Base-by-base conservation (phyloP, 2,113 vertebrate genomes). In the Ardeotis arabs region DNA sequence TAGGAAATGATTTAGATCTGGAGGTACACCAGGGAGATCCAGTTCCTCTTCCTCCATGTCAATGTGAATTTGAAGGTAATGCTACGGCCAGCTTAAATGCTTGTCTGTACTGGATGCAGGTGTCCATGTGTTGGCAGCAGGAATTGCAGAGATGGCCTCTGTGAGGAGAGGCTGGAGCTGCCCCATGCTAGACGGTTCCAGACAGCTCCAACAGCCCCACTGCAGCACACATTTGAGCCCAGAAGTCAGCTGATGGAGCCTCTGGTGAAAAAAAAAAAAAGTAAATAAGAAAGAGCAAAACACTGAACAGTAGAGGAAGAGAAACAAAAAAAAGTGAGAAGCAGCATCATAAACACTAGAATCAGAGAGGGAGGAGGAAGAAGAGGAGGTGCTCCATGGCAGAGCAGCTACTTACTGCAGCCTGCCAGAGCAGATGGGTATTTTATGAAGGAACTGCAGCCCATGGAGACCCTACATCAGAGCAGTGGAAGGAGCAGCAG, bases 1-100 rank as follows among this genome's bases (percentile, higher is more conserved):
- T 70, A 17, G 17, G 7, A 18, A 28, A 41, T 52, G 5, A 62
- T 56, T 60, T 52, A 60, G 4, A 13, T 64, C 13, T 64, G 28
- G 47, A 23, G 23, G 6, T 44, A 58, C 5, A 10, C 14, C 7
- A 1, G 0, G 1, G 4, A 18, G 25, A 72, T 2, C 3, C 19
- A 37, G 8, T 37, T 85, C 15, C 12, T 72, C 18, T 72, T 63
- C 12, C 13, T 78, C 35, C 13, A 16, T 53, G 18, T 44, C 2
- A 0, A 19, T 37, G 23, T 75, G 41, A 79, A 70, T 63, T 70
- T 3, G 1, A 47, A 84, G 20, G 21, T 59, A 53, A 66, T 15
- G 8, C 7, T 52, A 35, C 0, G 1, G 7, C 14, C 5, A n/a
- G 7, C 11, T 44, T 52, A 27, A 79, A 72, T 49, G 15, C 4